These are phyloP conservation scores for Eublepharis macularius DNA, from an alignment of 2,113 vertebrate species.

Conservation along the genomic window DNA sequence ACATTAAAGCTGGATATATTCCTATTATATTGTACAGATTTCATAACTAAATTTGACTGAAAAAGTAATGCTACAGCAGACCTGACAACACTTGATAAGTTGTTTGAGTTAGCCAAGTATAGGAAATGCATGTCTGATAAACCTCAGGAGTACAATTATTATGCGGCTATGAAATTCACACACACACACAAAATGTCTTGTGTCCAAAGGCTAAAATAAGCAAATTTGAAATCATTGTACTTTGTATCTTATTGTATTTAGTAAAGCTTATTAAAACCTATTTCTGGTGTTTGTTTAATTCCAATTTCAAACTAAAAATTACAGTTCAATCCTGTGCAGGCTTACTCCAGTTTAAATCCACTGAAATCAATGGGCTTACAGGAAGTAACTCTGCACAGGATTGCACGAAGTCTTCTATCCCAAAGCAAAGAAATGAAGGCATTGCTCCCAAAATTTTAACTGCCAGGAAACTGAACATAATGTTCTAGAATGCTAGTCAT, in stretches of 20 bases:
- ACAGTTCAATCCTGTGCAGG: not conserved
- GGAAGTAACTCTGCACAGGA: too few relatives aligned
- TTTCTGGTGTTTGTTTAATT: not conserved
- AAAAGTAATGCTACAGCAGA: not conserved
- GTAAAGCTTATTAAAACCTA: not conserved
- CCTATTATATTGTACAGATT: not conserved
- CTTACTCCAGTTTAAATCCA: too few relatives aligned
- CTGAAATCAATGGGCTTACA: too few relatives aligned
- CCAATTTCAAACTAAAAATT: not conserved
- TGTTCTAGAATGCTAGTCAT: too few relatives aligned
- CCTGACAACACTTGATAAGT: not conserved
- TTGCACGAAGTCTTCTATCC: not conserved
- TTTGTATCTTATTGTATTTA: not conserved
- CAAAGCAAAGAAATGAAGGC: not conserved
- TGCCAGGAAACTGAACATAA: not conserved
- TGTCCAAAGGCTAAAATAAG: slow-evolving; percentile 3
- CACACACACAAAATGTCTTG: not conserved
- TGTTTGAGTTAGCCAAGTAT: not conserved
- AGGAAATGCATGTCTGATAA: not conserved
- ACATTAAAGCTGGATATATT: not conserved
- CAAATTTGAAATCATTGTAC: not conserved
- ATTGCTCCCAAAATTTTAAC: not conserved
- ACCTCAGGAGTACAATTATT: not conserved
- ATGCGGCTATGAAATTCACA: not conserved
- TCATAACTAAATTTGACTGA: not conserved